A percentile compares a stretch with the other conserved stretches of the same genome.
phyloP scores from a whole-genome alignment of 2,888 invertebrate species.

The Marasmarcha lunaedactyla region DNA sequence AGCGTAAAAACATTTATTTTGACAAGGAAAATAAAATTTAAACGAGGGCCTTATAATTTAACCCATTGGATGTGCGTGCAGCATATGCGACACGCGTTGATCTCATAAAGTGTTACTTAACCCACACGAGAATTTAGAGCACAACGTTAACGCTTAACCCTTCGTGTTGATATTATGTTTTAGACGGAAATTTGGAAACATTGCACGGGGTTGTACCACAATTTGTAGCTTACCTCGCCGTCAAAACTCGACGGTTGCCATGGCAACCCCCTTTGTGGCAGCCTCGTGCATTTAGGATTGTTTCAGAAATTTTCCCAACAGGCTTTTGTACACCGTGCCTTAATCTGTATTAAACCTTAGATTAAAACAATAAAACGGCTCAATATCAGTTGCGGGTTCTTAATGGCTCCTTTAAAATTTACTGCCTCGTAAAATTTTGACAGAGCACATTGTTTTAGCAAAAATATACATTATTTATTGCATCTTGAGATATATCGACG shows the following conservation, averaged over 20 bases:
- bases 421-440: slow-evolving; percentile 11
- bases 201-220: slow-evolving; percentile 19
- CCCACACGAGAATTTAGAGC: slow-evolving; percentile 22
- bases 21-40: slow-evolving; percentile 43
- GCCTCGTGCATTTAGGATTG: slow-evolving; percentile 40
- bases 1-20: slow-evolving; percentile 25
- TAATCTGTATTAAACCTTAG: slow-evolving; percentile 33
- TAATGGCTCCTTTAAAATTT: slow-evolving; percentile 29
- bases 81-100: slow-evolving; percentile 24
- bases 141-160: slow-evolving; percentile 13
- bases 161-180: slow-evolving; percentile 5
- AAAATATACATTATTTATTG: background rate
- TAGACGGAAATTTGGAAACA: slow-evolving; percentile 13
- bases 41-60: slow-evolving; percentile 49
- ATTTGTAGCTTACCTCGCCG: slow-evolving; percentile 42
- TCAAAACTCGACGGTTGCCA: slow-evolving; percentile 51
- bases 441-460: slow-evolving; percentile 6
- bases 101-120: slow-evolving; percentile 29
- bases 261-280: slow-evolving; percentile 56
- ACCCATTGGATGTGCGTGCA: slow-evolving; percentile 22
- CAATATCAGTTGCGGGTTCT: slow-evolving; percentile 28
- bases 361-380: slow-evolving; percentile 49
- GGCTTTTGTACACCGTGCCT: slow-evolving; percentile 26
- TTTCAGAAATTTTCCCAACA: slow-evolving; percentile 48
- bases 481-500: no score